These are phyloP conservation scores for Paralvinella palmiformis DNA, from an alignment of 1,140 invertebrate species.

Conservation along the genomic window DNA sequence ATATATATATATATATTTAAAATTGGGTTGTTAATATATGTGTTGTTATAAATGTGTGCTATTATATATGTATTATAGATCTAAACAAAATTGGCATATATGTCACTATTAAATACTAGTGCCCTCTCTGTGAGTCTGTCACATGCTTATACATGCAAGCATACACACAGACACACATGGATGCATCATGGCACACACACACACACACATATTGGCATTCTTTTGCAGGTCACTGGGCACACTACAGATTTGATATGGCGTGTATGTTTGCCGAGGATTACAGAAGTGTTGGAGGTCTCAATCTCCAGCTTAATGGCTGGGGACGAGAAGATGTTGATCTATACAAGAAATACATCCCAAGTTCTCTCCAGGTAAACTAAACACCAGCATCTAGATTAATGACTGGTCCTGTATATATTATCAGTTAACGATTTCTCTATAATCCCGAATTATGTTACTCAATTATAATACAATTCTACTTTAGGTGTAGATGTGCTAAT, in stretches of 20 bases:
- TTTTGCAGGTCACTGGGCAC: conserved; percentile 11
- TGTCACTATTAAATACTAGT: no score
- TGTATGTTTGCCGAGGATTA: conserved; percentile 14
- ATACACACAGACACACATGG: no score
- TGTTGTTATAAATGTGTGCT: no score
- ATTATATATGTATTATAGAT: no score
- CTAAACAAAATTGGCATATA: no score
- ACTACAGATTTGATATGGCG: conserved; percentile 7
- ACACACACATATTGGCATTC: not conserved
- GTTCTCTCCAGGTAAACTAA: conserved; percentile 1
- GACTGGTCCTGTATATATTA: no score
- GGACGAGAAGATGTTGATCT: conserved; percentile 15
- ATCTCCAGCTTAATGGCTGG: conserved; percentile 10
- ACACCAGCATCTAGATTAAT: no score
- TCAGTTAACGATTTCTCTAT: not conserved
- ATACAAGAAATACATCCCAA: conserved; percentile 9
- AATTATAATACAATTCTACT: not conserved
- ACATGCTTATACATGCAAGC: no score
- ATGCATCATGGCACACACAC: no score
- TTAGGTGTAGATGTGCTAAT: not conserved
- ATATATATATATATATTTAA: no score
- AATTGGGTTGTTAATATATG: no score
- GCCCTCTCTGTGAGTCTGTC: no score
- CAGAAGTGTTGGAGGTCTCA: conserved; percentile 7
- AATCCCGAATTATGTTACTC: not conserved